phyloP scores from a whole-genome alignment of 2,113 vertebrate genomes.

The Martes martes region DNA sequence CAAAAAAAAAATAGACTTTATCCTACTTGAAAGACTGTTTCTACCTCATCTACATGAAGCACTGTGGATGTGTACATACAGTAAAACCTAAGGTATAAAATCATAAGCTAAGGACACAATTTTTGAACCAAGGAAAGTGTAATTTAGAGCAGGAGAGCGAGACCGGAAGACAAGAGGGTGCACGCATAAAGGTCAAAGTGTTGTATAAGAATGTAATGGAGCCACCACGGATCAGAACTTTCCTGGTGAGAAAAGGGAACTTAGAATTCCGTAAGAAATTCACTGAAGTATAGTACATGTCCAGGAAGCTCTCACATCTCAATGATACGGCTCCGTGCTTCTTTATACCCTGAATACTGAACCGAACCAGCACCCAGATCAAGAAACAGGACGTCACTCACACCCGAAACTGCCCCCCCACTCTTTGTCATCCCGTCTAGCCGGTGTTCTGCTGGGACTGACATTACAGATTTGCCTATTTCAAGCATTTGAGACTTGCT shows the following conservation, averaged over 20 bases:
- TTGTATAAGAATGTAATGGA: neutral
- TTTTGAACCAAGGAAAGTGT: neutral
- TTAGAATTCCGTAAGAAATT: neutral
- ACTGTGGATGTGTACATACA: neutral
- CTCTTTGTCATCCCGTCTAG: neutral
- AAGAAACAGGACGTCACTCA: neutral
- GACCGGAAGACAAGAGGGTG: neutral
- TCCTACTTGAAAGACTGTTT: neutral
- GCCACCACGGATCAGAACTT: neutral
- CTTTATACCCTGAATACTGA: neutral
- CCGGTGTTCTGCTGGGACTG: neutral
- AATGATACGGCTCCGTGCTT: neutral
- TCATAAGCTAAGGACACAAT: neutral
- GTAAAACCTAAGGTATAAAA: neutral
- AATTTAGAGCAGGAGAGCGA: slow-evolving; percentile 3
- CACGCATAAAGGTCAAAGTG: neutral
- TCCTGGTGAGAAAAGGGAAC: neutral
- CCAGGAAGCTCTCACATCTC: neutral
- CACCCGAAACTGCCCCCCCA: neutral
- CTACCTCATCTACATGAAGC: neutral
- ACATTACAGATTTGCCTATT: neutral
- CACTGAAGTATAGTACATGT: neutral
- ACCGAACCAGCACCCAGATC: neutral
- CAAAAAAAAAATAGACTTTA: neutral
- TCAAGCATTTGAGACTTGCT: neutral